These are phyloP conservation scores for Pogonognathellus flavescens DNA, from an alignment of 1,140 invertebrate genomes.

Conservation along the genomic window DNA sequence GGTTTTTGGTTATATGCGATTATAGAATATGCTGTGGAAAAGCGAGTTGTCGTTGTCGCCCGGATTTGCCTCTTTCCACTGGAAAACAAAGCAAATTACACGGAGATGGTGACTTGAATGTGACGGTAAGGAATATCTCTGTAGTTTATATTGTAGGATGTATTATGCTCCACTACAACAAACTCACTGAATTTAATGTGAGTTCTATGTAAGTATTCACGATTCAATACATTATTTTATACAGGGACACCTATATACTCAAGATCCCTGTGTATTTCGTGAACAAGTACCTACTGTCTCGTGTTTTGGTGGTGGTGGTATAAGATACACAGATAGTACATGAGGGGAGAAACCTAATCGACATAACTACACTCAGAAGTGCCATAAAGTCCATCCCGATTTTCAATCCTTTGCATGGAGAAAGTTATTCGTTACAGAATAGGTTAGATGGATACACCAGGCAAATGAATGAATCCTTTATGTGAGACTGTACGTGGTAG, in stretches of 20 bases:
- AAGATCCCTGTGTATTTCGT: too few relatives aligned
- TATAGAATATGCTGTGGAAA: not conserved
- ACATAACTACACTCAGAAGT: constrained; percentile 62
- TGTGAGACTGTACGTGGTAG: too few relatives aligned
- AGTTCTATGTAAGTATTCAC: too few relatives aligned
- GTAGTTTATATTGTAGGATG: constrained; percentile 14
- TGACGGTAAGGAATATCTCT: constrained; percentile 30
- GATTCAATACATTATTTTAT: too few relatives aligned
- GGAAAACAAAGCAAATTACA: constrained; percentile 23
- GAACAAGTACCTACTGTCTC: too few relatives aligned
- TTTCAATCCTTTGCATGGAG: constrained; percentile 54
- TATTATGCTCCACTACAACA: not conserved
- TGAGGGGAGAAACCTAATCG: constrained; percentile 58
- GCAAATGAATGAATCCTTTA: too few relatives aligned
- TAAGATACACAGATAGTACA: not conserved
- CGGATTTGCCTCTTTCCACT: not conserved
- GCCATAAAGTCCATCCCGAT: constrained; percentile 63
- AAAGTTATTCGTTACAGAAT: not conserved
- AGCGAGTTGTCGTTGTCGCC: constrained; percentile 1
- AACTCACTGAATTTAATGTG: constrained; percentile 4
- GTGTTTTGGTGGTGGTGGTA: not conserved
- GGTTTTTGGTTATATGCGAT: too few relatives aligned
- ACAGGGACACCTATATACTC: too few relatives aligned
- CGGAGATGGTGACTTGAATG: constrained; percentile 8
- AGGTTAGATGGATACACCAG: too few relatives aligned